Conservation (phyloP, 2,797 vertebrate genomes). For the Crocidura indochinensis region DNA sequence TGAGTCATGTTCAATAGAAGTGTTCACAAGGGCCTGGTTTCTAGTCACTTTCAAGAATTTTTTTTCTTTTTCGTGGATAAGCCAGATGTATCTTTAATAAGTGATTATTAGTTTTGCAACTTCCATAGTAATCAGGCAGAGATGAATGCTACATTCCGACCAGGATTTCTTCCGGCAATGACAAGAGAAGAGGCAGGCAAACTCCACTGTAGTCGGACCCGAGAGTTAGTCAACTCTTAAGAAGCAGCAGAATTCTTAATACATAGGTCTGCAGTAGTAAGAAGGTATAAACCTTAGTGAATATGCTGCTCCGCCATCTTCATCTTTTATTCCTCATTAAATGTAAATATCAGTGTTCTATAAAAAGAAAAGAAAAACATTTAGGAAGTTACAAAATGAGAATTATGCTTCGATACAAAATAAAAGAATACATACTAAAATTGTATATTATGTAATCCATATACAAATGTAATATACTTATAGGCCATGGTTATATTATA, state of each 20-base stretch:
- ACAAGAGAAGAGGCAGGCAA: slow-evolving; percentile 56
- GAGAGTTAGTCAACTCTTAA: slow-evolving; percentile 38
- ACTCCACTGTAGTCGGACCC: background rate
- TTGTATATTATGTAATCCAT: background rate
- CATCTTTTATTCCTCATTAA: slow-evolving; percentile 84
- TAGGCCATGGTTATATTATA: background rate
- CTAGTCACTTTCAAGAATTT: slow-evolving; percentile 87
- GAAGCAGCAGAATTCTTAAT: slow-evolving; percentile 68
- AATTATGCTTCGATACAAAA: slow-evolving; percentile 39
- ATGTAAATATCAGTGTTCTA: slow-evolving; percentile 78
- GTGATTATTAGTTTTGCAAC: slow-evolving; percentile 74
- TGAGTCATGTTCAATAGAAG: slow-evolving; percentile 99
- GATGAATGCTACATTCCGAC: slow-evolving; percentile 78
- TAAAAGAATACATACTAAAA: background rate
- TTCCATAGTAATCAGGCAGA: slow-evolving; percentile 80
- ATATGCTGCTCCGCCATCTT: slow-evolving; percentile 77
- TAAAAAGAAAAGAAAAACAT: slow-evolving; percentile 63
- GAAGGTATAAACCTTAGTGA: slow-evolving; percentile 81
- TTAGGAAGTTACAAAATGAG: slow-evolving; percentile 65
- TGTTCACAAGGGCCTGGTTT: slow-evolving; percentile 90
- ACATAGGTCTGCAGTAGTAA: slow-evolving; percentile 61
- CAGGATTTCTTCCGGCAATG: slow-evolving; percentile 80
- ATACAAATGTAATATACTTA: background rate
- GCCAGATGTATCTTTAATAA: slow-evolving; percentile 81
- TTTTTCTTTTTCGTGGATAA: slow-evolving; percentile 71